A percentile compares a stretch with the other conserved stretches of the same genome.
phyloP scores from a whole-genome alignment of 2,797 vertebrate genomes.

The Triplophysa yarkandensis region DNA sequence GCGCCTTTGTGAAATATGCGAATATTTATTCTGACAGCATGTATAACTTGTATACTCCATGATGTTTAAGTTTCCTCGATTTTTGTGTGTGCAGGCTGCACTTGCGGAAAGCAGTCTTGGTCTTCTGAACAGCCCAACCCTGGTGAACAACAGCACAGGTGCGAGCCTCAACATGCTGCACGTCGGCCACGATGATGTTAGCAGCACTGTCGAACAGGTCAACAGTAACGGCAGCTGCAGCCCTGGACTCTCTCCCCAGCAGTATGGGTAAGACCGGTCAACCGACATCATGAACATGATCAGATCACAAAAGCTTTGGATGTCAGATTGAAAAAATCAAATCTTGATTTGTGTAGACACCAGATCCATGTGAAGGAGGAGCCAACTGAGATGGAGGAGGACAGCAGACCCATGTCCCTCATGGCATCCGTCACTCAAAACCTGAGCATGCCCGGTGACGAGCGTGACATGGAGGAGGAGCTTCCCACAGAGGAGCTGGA shows the following conservation, averaged over 20 bases:
- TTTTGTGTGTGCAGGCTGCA: slow-evolving; percentile 49
- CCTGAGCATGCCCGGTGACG: slow-evolving; percentile 85
- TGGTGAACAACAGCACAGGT: slow-evolving; percentile 86
- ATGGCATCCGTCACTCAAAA: slow-evolving; percentile 86
- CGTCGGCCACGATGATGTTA: slow-evolving; percentile 93
- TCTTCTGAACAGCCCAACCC: slow-evolving; percentile 88
- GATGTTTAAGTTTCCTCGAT: background rate
- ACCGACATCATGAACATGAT: background rate
- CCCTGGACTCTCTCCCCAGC: slow-evolving; percentile 93
- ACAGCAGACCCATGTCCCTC: slow-evolving; percentile 85
- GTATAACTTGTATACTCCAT: too few species aligned
- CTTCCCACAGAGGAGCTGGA: slow-evolving; percentile 88
- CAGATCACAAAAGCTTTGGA: too few species aligned
- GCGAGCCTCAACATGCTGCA: slow-evolving; percentile 91
- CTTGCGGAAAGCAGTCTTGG: slow-evolving; percentile 96
- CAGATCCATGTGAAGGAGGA: slow-evolving; percentile 97
- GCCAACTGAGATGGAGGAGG: slow-evolving; percentile 92
- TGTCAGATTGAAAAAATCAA: background rate
- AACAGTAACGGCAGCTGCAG: slow-evolving; percentile 98
- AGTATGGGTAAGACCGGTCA: slow-evolving; percentile 83
- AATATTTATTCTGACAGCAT: background rate
- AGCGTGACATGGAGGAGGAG: slow-evolving; percentile 94
- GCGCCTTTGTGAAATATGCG: background rate
- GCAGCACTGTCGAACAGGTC: slow-evolving; percentile 94
- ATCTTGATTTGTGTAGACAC: slow-evolving; percentile 75